A percentile compares a stretch with the other conserved stretches of the same genome.
Conservation (phyloP, 2,888 invertebrate genomes). For the Nomada lathburiana region DNA sequence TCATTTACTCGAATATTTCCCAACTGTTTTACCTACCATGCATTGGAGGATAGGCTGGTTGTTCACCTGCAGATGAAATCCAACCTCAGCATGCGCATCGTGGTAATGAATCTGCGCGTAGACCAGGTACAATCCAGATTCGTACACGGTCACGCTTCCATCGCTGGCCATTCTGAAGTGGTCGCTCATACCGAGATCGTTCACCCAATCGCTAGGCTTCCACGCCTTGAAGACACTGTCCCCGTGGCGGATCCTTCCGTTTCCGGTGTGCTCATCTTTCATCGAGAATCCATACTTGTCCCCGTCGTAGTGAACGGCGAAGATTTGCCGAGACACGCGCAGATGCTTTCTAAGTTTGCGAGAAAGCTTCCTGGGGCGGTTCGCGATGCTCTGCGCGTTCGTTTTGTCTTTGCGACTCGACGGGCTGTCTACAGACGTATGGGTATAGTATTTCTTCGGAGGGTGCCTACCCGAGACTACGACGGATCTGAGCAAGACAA, state of each 20-base stretch:
- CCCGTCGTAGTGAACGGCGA: conserved; percentile 78
- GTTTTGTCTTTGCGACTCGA: not conserved
- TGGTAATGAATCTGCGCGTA: conserved; percentile 94
- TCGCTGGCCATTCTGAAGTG: conserved; percentile 86
- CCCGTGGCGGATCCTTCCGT: conserved; percentile 88
- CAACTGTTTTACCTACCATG: conserved; percentile 78
- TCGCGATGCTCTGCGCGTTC: not conserved
- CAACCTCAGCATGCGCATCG: conserved; percentile 91
- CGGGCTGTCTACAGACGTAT: conserved; percentile 20
- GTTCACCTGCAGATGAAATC: conserved; percentile 89
- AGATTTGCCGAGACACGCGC: conserved; percentile 71
- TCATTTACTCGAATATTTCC: not conserved
- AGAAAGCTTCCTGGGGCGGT: not conserved
- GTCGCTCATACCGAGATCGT: conserved; percentile 86
- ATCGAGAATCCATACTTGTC: conserved; percentile 71
- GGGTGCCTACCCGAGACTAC: conserved; percentile 53
- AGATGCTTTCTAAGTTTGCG: conserved; percentile 48
- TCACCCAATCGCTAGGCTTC: conserved; percentile 88
- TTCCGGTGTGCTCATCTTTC: conserved; percentile 85
- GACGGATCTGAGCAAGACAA: conserved; percentile 29
- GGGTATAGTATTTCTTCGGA: conserved; percentile 72
- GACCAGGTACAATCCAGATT: conserved; percentile 90
- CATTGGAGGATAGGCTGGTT: conserved; percentile 90
- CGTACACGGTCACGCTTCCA: conserved; percentile 89
- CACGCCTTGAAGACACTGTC: conserved; percentile 88